These are phyloP conservation scores for Syrphus vitripennis DNA, from an alignment of 2,888 invertebrate genomes.

Conservation along the genomic window DNA sequence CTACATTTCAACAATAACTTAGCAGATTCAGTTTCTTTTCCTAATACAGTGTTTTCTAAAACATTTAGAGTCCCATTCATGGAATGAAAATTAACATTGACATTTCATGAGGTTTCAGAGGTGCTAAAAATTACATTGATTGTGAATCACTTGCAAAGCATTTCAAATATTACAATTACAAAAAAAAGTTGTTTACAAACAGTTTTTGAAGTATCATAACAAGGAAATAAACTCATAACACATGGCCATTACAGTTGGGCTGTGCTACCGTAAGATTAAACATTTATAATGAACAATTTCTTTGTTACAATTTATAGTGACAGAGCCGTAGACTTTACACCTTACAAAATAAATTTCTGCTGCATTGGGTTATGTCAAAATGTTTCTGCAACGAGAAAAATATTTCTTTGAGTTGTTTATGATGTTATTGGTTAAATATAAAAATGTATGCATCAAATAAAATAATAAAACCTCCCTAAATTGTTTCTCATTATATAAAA, in stretches of 20 bases:
- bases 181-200: neutral
- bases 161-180: neutral
- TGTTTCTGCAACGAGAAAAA: too few relatives aligned
- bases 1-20: neutral
- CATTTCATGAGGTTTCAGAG: neutral
- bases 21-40: neutral
- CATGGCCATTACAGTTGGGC: neutral
- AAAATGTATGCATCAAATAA: too few relatives aligned
- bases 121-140: neutral
- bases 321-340: neutral
- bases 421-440: too few relatives aligned
- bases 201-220: neutral
- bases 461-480: too few relatives aligned
- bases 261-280: neutral
- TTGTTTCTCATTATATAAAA: too few relatives aligned
- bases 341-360: too few relatives aligned
- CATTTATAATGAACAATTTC: neutral
- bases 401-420: too few relatives aligned
- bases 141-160: neutral
- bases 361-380: too few relatives aligned
- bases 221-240: conserved; percentile 5
- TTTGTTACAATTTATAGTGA: neutral
- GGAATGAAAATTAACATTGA: neutral
- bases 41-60: neutral
- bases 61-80: neutral